Percentiles rank a stretch among this genome's conserved stretches.
phyloP scores from a whole-genome alignment of 2,797 vertebrate species.

The Leptoclinus maculatus region DNA sequence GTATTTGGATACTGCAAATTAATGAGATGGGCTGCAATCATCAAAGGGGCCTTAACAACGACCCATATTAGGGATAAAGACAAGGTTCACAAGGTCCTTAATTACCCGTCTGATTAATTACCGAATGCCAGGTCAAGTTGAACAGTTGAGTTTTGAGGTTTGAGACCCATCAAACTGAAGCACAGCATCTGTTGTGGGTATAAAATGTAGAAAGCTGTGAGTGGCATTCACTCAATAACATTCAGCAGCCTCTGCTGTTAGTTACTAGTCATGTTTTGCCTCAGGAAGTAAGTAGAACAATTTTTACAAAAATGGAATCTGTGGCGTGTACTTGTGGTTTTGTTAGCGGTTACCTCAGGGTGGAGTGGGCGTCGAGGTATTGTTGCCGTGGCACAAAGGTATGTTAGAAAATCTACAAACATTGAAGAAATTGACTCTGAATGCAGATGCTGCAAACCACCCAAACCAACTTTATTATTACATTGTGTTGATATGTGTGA shows the following conservation, averaged over 20 bases:
- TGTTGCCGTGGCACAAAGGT: not conserved
- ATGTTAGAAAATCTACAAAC: not conserved
- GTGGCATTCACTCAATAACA: not conserved
- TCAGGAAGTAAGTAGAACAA: not conserved
- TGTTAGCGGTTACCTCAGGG: constrained; percentile 3
- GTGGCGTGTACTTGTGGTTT: not conserved
- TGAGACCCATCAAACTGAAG: constrained; percentile 5
- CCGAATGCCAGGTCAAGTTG: constrained; percentile 5
- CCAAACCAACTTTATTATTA: not conserved
- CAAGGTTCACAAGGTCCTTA: not conserved
- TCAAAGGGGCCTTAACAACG: not conserved
- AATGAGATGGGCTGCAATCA: not conserved
- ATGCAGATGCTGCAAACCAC: not conserved
- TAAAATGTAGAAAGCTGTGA: not conserved
- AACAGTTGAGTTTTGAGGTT: not conserved
- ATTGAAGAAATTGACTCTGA: not conserved
- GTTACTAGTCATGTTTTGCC: not conserved
- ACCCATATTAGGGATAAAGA: not conserved
- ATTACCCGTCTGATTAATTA: constrained; percentile 4
- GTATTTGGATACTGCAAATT: not conserved
- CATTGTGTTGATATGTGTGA: not conserved
- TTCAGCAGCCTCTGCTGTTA: not conserved
- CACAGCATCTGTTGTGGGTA: not conserved
- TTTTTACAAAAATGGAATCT: not conserved
- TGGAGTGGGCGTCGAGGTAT: not conserved